A percentile compares a stretch with the other conserved stretches of the same genome.
These are phyloP conservation scores for Euwallacea fornicatus DNA, from an alignment of 1,140 invertebrate genomes.

Conservation along the genomic window DNA sequence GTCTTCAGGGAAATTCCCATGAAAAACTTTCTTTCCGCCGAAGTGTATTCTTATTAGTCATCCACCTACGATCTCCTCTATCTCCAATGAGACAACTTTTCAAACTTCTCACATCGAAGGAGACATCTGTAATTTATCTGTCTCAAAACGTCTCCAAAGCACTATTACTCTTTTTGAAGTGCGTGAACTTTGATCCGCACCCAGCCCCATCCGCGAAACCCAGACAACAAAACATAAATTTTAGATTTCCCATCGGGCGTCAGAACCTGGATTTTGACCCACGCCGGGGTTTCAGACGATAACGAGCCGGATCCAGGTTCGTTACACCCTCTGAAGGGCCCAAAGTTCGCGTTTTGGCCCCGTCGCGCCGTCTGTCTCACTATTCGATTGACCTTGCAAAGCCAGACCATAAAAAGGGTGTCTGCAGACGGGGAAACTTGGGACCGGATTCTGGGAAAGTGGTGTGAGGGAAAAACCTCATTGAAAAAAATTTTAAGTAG, in stretches of 20 bases:
- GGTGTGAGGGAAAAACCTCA: neutral
- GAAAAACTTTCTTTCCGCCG: too few relatives aligned
- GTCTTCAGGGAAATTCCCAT: too few relatives aligned
- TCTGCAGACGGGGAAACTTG: neutral
- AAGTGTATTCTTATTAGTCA: too few relatives aligned
- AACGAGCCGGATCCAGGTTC: conserved; percentile 13
- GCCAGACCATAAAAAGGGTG: neutral
- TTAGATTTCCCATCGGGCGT: neutral
- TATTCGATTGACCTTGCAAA: neutral
- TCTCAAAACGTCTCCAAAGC: too few relatives aligned
- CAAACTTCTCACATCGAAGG: too few relatives aligned
- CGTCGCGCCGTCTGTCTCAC: neutral
- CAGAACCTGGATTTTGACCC: neutral
- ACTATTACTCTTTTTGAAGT: neutral
- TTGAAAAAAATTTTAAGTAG: too few relatives aligned
- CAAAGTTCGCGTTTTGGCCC: conserved; percentile 8
- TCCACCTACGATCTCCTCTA: too few relatives aligned
- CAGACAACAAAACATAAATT: neutral
- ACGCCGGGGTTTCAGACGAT: conserved; percentile 4
- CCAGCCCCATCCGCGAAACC: neutral
- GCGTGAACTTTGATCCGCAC: neutral
- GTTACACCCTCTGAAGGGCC: conserved; percentile 5
- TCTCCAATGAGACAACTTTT: too few relatives aligned
- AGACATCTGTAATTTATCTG: too few relatives aligned
- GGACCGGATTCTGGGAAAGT: neutral